Conservation (phyloP, 2,888 invertebrate genomes). For the Thera britannica region DNA sequence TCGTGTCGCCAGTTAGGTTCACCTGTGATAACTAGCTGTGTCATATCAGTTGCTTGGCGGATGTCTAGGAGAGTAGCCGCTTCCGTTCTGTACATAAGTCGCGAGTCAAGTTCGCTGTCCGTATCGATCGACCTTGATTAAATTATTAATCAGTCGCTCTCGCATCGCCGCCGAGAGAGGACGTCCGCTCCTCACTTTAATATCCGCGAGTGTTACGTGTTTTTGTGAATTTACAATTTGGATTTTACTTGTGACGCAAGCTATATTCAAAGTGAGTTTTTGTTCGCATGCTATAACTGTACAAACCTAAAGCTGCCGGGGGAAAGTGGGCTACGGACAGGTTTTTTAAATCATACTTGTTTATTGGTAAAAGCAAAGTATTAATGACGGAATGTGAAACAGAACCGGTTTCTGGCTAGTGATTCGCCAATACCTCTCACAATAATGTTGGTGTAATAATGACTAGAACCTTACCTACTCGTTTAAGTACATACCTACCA, state of each 20-base stretch:
- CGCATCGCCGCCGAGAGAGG: conserved; percentile 45
- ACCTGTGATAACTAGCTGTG: conserved; percentile 12
- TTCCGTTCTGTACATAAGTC: conserved; percentile 25
- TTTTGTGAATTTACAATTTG: conserved; percentile 39
- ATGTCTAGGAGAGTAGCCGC: conserved; percentile 34
- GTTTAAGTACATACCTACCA: neutral
- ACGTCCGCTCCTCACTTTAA: conserved; percentile 43
- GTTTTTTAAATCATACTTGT: conserved; percentile 13
- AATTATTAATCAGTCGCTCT: conserved; percentile 42
- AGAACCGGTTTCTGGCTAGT: conserved; percentile 18
- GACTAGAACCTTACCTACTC: neutral
- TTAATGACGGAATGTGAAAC: conserved; percentile 15
- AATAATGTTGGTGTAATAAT: neutral
- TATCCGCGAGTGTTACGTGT: conserved; percentile 49
- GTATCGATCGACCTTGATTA: conserved; percentile 19
- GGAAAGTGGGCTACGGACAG: conserved; percentile 43
- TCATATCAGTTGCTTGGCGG: conserved; percentile 44
- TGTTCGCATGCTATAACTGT: neutral
- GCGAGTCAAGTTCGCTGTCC: conserved; percentile 30
- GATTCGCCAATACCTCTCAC: conserved; percentile 13
- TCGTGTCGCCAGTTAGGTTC: conserved; percentile 21
- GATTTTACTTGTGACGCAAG: conserved; percentile 31
- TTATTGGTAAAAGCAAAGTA: conserved; percentile 22
- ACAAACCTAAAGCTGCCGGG: conserved; percentile 19
- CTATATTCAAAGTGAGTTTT: conserved; percentile 33